These are phyloP conservation scores for Onychostoma macrolepis DNA, from an alignment of 2,113 vertebrate species.

Conservation along the genomic window DNA sequence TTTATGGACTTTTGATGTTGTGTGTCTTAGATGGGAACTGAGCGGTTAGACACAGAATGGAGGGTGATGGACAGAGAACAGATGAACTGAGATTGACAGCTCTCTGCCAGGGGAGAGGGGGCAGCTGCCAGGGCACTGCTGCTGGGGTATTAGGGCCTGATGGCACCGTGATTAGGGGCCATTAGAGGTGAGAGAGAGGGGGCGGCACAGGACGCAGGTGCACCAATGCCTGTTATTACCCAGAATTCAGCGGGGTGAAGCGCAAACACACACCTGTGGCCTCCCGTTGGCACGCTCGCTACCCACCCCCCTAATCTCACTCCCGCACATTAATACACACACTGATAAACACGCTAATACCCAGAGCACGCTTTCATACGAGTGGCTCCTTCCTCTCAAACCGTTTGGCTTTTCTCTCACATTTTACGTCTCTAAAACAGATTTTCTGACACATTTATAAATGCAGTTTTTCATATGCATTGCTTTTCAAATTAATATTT, in stretches of 20 bases:
- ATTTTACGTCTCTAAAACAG: not conserved
- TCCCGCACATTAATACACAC: constrained; percentile 58
- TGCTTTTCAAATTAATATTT: not conserved
- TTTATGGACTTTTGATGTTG: constrained; percentile 8
- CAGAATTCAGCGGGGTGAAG: constrained; percentile 70
- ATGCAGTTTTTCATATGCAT: not conserved
- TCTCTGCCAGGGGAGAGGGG: constrained; percentile 67
- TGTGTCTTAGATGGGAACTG: constrained; percentile 1
- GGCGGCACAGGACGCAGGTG: constrained; percentile 73
- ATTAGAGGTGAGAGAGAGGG: constrained; percentile 77
- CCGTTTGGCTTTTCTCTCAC: not conserved
- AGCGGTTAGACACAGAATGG: not conserved
- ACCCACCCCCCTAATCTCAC: constrained; percentile 38
- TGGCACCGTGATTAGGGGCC: constrained; percentile 78
- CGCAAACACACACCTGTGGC: constrained; percentile 77
- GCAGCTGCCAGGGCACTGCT: constrained; percentile 79
- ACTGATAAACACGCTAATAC: constrained; percentile 59
- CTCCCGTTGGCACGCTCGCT: constrained; percentile 66
- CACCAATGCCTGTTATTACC: constrained; percentile 77
- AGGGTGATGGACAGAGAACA: constrained; percentile 34
- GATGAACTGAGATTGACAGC: constrained; percentile 74
- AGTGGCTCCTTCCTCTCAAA: not conserved
- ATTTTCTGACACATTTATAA: not conserved
- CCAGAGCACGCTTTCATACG: constrained; percentile 16
- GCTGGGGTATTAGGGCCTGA: constrained; percentile 78